Evolutionary conservation across 1,140 invertebrate genomes (phyloP), one percentile per base, ranked within the genome.

Genomic region (Magallana ariakensis): DNA sequence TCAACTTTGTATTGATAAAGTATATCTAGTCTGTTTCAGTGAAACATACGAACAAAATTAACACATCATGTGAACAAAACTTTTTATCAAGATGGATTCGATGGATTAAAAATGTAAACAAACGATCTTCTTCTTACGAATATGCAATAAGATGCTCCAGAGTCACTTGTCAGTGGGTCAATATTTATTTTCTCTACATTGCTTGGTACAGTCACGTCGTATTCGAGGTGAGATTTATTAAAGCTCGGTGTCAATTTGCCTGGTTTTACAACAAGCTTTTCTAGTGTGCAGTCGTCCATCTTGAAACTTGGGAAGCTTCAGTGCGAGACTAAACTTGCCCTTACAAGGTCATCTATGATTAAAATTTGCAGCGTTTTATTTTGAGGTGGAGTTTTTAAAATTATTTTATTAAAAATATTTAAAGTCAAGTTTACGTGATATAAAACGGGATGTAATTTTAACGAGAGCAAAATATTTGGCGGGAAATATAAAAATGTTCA

Each of bases 241-340:
- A 94, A 94, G 11, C 85, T 88, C 16, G 93, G 94, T 16, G 89
- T 80, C 55, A 94, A 89, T 89, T 93, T 94, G 11, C 93, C 93
- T 46, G 94, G 93, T 90, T 94, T 94, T n/a, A 93, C 87, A 33
- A 89, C 87, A 60, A 94, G 90, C 62, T 93, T 94, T 87, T 94
- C 92, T 80, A 94, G 88, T 85, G 90, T 91, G 89, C 94, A 94
- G 90, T 94, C 94, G 87, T 94, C 94, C 94, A 94, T 94, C 87
- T 94, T 94, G 92, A 92, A 99, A 90, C 92, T 85, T 89, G 89
- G 92, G 93, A 94, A 91, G 92, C 93, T 89, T 89, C 57, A 88
- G 75, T 88, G 88, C 88, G 88, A 75, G 56, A 55, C 87, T 89
- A 46, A 26, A 46, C 19, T 19, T 66, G 62, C 19, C 19, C 10